These are phyloP conservation scores for Acrossocheilus fasciatus DNA, from an alignment of 2,797 vertebrate genomes.

Conservation along the genomic window DNA sequence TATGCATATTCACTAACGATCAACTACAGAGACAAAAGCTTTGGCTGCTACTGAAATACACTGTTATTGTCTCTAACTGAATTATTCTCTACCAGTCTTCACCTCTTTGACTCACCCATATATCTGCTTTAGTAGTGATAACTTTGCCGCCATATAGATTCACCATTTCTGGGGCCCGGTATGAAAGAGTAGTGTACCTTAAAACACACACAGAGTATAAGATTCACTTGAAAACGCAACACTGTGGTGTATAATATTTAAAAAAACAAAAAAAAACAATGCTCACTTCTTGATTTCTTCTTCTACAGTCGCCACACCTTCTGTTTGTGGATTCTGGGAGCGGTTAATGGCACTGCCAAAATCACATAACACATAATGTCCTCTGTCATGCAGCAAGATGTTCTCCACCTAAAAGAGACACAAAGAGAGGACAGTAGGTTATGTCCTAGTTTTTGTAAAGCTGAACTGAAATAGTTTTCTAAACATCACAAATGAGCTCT, in stretches of 20 bases:
- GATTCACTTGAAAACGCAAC: neutral
- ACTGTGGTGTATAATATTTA: neutral
- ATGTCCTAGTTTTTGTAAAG: neutral
- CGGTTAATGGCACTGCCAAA: conserved; percentile 97
- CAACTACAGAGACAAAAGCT: neutral
- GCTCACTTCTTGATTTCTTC: conserved; percentile 98
- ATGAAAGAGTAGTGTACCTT: conserved; percentile 97
- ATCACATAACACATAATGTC: conserved; percentile 97
- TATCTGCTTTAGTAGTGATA: conserved; percentile 96
- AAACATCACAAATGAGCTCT: neutral
- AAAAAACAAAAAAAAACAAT: neutral
- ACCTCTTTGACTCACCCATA: conserved; percentile 86
- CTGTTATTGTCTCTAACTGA: neutral
- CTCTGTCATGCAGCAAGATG: conserved; percentile 95
- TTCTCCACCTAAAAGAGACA: conserved; percentile 90
- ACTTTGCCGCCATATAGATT: conserved; percentile 94
- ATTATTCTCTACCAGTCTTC: neutral
- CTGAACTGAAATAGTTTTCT: neutral
- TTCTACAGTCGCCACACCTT: conserved; percentile 91
- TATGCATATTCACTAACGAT: neutral
- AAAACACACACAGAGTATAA: conserved; percentile 8
- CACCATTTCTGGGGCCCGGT: conserved; percentile 98
- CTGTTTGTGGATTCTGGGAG: conserved; percentile 93
- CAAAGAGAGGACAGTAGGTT: neutral
- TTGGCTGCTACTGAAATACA: neutral